Evolutionary conservation across 1,140 invertebrate species (phyloP), one percentile per base, ranked within the genome.

Genomic region (Drosophila pandora): DNA sequence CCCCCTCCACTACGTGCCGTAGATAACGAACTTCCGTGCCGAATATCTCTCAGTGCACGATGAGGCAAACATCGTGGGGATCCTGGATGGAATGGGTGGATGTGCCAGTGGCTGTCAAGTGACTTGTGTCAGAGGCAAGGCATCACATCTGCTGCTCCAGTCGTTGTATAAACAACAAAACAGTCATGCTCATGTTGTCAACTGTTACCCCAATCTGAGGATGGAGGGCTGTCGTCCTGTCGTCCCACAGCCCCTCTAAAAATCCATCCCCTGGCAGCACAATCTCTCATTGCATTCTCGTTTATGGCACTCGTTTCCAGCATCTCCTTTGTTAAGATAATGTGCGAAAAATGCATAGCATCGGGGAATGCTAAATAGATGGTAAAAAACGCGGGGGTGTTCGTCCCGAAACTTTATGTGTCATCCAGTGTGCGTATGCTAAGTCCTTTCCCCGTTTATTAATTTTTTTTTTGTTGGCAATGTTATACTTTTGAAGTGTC

Each of bases 261-360:
- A 17, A 13, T 10, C n/a, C 13, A 47, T 8, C 28, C 7, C n/a
- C 48, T 61, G 57, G 56, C 45, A 53, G 65, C 71, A 72, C 63
- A 58, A 72, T 76, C 59, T 73, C 50, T 17, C 58, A 69, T 52
- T 84, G 76, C 71, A 83, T 67, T 74, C 65, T 17, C 65, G 41
- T 78, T 78, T 78, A 71, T 78, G 54, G 57, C 53, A 13, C 56
- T 61, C 57, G 59, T 62, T 69, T 39, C 43, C 43, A 48, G 52
- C 50, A 68, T 41, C 45, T 48, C 54, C 77, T 77, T 85, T 78
- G 78, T 81, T 77, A 57, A 59, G 50, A 55, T 81, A 85, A 84
- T 84, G 81, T 70, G 76, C 67, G 73, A 80, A 78, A 84, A 87
- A 78, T 81, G 82, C 82, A 87, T 69, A 76, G 67, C 69, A 64